Base-by-base conservation (phyloP, 2,888 invertebrate genomes). In the Drosophila villosipedis region DNA sequence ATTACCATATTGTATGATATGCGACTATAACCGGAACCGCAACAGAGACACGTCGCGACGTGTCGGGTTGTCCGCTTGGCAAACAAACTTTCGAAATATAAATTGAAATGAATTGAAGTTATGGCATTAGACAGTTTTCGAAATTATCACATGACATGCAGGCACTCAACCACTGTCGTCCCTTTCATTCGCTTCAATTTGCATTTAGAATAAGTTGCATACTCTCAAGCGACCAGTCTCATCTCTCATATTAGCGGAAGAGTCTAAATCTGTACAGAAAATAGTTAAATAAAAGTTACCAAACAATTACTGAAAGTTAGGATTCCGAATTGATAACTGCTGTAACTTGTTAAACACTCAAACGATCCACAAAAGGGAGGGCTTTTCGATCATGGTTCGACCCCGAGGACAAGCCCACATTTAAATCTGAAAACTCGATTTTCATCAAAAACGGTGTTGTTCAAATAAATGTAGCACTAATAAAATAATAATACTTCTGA, bases 51-150 rank as follows among this genome's bases (percentile, higher is more conserved):
- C 62, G 50, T 49, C 47, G 30, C 47, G 54, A 63, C 69, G 68
- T 59, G 61, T 59, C 41, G 68, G 64, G 28, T 28, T 28, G 28
- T 64, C 47, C 47, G 68, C 49, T 66, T 74, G 63, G 80, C 78
- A 80, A 76, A 76, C 83, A 84, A 79, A 88, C 76, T 83, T 81
- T 76, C 55, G 72, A 83, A 77, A 86, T 80, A 82, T 83, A 87
- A 90, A 87, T 87, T 90, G 79, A 87, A 87, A 90, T 91, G 88
- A 91, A 91, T 91, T 90, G 83, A 81, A 91, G 90, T 90, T 82
- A 84, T 86, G 91, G 85, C 83, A 81, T 84, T 84, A 86, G 80
- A 89, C 89, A 80, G 86, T 90, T 90, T 80, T 75, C 63, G 69
- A 79, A 82, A 88, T 92, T 83, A 92, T 91, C 90, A 83, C 75